Percentiles rank a stretch among this genome's conserved stretches.
Conservation (phyloP, 2,888 invertebrate species). For the Leucania comma region DNA sequence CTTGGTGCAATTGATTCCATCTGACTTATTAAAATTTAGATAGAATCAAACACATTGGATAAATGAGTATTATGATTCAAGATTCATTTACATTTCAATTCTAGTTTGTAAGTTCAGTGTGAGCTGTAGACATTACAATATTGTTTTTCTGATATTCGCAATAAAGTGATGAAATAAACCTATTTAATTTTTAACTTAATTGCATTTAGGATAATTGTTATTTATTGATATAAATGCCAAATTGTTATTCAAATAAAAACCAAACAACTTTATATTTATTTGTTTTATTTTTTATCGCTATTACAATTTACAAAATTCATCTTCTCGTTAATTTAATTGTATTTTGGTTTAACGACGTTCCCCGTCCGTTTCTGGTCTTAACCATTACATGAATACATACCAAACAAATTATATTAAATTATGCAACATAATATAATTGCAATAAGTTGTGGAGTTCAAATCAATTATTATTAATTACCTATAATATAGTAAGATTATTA, state of each 20-base stretch:
- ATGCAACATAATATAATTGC: conserved; percentile 42
- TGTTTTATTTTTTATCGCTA: conserved; percentile 62
- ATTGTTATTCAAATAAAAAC: conserved; percentile 67
- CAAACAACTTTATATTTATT: conserved; percentile 58
- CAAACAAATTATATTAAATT: conserved; percentile 10
- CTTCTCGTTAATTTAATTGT: conserved; percentile 39
- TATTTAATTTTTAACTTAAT: conserved; percentile 2
- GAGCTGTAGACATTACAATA: neutral
- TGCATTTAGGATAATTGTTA: conserved; percentile 69
- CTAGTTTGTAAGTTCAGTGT: neutral
- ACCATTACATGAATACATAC: conserved; percentile 9
- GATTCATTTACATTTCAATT: neutral
- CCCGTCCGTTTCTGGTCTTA: conserved; percentile 29
- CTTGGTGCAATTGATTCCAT: neutral
- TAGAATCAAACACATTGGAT: neutral
- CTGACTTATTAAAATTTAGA: neutral
- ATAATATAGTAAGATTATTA: neutral
- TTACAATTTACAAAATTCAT: conserved; percentile 62
- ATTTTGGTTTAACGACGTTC: conserved; percentile 35
- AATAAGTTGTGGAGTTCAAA: conserved; percentile 18
- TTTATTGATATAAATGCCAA: conserved; percentile 70
- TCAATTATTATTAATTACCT: conserved; percentile 1
- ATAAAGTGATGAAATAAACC: conserved; percentile 36
- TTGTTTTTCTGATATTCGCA: neutral
- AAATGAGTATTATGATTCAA: neutral